phyloP scores from a whole-genome alignment of 1,140 invertebrate species.

The Lucilia cuprina region DNA sequence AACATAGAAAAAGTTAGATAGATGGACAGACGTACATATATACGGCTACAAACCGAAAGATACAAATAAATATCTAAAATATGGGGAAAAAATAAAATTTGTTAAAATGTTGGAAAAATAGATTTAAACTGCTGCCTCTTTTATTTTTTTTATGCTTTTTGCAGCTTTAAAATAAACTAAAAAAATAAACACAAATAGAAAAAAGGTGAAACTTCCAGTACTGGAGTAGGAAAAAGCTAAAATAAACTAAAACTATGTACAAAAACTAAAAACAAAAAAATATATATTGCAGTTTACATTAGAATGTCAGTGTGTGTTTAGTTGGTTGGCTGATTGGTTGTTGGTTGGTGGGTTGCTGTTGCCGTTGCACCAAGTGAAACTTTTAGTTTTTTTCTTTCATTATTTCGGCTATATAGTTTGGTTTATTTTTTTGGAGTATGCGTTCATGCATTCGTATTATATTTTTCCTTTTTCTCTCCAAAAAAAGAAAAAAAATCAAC shows the following conservation, averaged over 20 bases:
- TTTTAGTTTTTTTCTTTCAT: not conserved
- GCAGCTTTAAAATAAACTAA: not conserved
- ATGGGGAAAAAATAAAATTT: no score
- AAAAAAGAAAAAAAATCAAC: no score
- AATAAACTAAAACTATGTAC: constrained; percentile 21
- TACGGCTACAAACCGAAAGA: not conserved
- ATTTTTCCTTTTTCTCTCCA: not conserved
- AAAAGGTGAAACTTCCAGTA: constrained; percentile 28
- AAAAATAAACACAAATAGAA: not conserved
- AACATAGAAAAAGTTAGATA: not conserved
- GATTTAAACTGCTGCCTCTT: constrained; percentile 1
- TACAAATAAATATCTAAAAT: not conserved
- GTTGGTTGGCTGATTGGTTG: not conserved
- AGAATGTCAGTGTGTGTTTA: not conserved
- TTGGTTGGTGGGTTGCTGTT: not conserved
- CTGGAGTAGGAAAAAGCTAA: constrained; percentile 2
- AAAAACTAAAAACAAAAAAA: no score
- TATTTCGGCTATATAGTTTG: not conserved
- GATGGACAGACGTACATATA: not conserved
- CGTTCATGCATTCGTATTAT: constrained; percentile 1
- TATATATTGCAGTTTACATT: no score
- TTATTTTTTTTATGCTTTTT: not conserved
- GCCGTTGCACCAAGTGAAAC: constrained; percentile 18
- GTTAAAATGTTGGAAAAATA: constrained; percentile 11
- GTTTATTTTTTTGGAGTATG: constrained; percentile 14